Conservation (phyloP, 2,113 vertebrate species). For the Paracyprichromis sp. region DNA sequence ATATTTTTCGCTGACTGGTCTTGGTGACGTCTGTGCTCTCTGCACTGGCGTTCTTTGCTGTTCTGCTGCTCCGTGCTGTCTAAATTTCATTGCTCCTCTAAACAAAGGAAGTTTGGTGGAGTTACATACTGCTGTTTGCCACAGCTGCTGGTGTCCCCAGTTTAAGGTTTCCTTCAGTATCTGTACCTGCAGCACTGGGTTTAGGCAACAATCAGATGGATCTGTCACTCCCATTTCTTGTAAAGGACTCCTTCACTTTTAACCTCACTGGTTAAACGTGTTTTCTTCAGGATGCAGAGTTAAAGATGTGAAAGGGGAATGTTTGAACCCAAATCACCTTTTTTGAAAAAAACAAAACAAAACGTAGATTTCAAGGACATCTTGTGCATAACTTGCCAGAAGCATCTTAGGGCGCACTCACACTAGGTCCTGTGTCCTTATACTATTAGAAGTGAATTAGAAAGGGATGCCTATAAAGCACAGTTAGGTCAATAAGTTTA, state of each 20-base stretch:
- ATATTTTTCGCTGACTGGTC: background rate
- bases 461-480: background rate
- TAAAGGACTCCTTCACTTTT: background rate
- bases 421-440: background rate
- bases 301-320: background rate
- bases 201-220: background rate
- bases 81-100: background rate
- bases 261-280: background rate
- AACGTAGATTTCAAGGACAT: background rate
- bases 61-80: background rate
- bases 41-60: accelerated
- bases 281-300: background rate
- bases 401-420: background rate
- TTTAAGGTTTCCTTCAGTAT: background rate
- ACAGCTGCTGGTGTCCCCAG: background rate
- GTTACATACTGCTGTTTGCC: background rate
- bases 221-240: background rate
- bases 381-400: background rate
- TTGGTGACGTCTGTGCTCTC: background rate
- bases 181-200: background rate
- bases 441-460: background rate
- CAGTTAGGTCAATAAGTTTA: background rate
- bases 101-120: background rate
- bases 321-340: background rate
- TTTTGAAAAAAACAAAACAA: background rate